A percentile compares a stretch with the other conserved stretches of the same genome.
Evolutionary conservation across 2,113 vertebrate genomes (phyloP).

Genomic region (Otocyon megalotis): DNA sequence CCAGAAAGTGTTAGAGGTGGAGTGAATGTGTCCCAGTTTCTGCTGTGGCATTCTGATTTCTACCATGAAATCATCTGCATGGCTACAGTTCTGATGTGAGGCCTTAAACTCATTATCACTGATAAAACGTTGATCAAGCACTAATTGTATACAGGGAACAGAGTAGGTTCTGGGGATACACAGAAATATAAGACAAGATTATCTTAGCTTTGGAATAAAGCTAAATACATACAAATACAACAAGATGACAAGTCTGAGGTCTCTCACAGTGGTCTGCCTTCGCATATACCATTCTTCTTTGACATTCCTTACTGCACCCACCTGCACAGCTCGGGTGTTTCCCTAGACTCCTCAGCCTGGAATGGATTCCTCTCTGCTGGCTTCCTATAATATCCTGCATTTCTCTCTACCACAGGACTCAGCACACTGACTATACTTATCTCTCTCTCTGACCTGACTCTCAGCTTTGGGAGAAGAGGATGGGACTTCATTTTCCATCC

Average conservation of each 20-base stretch:
- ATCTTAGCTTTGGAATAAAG: neutral
- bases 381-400: neutral
- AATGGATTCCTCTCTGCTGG: neutral
- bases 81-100: neutral
- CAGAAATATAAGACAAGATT: neutral
- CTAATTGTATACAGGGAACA: neutral
- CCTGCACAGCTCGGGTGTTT: neutral
- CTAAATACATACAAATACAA: neutral
- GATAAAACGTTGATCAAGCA: neutral
- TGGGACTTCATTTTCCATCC: neutral
- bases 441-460: neutral
- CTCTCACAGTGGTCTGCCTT: neutral
- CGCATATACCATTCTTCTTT: neutral
- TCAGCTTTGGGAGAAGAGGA: neutral
- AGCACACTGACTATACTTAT: neutral
- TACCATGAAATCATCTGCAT: neutral
- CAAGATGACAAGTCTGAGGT: neutral
- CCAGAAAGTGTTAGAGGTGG: neutral
- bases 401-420: neutral
- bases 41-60: neutral
- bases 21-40: neutral
- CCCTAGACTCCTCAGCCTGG: neutral
- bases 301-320: neutral
- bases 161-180: neutral
- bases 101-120: neutral